Base-by-base conservation (phyloP, 2,888 invertebrate genomes). In the Nowickia ferox region DNA sequence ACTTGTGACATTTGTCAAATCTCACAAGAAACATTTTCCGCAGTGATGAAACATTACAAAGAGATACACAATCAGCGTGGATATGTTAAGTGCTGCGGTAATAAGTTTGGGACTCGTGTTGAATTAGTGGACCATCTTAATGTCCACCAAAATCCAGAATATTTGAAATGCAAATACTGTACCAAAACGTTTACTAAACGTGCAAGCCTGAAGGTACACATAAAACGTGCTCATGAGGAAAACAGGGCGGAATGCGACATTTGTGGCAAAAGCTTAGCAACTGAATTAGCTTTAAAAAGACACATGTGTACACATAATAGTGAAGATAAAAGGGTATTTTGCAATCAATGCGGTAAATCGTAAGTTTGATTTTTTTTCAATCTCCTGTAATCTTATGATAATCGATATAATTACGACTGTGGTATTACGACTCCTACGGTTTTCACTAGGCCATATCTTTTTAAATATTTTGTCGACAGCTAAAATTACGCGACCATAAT, bases 81-180 rank as follows among this genome's bases (percentile, higher is more conserved):
- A 8, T 93, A 90, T 85, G 90, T 90, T 0, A 69, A 88, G 11
- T 93, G 93, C 71, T 93, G 93, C 76, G 89, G 89, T 44, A 89
- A 89, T 5, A 92, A 92, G 85, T 91, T 92, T 13, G 88, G 87
- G n/a, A 90, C 90, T 68, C 90, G 92, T 1, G 89, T 90, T 3
- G 84, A 89, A 2, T 89, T 93, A 10, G 89, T 92, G 0, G 92
- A 93, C 72, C 93, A 93, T 76, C 87, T 93, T 72, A 89, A 90
- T 2, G 88, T 89, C 0, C 93, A 93, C 84, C 87, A 91, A 66
- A 89, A 93, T 88, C 93, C 93, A 0, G 91, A 92, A 77, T 90
- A 91, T 84, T 93, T 92, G 63, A 92, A 91, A 78, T 90, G 90
- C 68, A 82, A 87, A 5, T 79, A 86, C 40, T 90, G 90, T 53